Evolutionary conservation across 2,888 invertebrate genomes (phyloP), one percentile per base, ranked within the genome.

Genomic region (Scaptomyza tumidula): DNA sequence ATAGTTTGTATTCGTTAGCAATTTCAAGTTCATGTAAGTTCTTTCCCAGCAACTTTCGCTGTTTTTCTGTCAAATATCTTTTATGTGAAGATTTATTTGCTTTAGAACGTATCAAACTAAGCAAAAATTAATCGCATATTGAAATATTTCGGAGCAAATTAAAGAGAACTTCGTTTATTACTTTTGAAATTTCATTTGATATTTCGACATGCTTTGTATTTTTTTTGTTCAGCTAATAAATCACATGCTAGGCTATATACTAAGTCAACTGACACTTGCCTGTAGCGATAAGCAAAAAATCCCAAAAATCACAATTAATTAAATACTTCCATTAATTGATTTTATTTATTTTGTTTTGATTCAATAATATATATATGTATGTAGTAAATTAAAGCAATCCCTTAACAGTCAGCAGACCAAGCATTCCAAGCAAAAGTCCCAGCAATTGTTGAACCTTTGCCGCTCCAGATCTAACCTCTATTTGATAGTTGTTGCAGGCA

Each of bases 401-500:
- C 31, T 62, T 59, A 19, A 69, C 6, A 41, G 59, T 7, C n/a
- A 85, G 11, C 49, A 87, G 19, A 13, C 67, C 37, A 3, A 82
- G 6, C 13, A 63, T 29, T 2, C 67, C 74, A 13, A 88, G 2
- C 19, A 78, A 46, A 0, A 80, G 41, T 0, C 60, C 75, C 0
- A 77, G 27, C 1, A 68, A 11, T 16, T 29, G 56, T 19, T 63
- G 55, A 6, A 49, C 58, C 16, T 55, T 54, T 1, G 43, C 41
- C 1, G 75, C 69, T 7, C 69, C 62, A 6, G 84, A 72, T 13
- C 45, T 75, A 6, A 14, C 2, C 13, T 49, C 48, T 52, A 78
- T 55, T 1, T 65, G 70, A 35, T 81, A 88, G 10, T 67, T 67
- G 71, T 92, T 92, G 62, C 91, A 92, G n/a, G 82, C 88, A 6